Conservation (phyloP, 2,888 invertebrate species). For the Chrysotoxum bicinctum region DNA sequence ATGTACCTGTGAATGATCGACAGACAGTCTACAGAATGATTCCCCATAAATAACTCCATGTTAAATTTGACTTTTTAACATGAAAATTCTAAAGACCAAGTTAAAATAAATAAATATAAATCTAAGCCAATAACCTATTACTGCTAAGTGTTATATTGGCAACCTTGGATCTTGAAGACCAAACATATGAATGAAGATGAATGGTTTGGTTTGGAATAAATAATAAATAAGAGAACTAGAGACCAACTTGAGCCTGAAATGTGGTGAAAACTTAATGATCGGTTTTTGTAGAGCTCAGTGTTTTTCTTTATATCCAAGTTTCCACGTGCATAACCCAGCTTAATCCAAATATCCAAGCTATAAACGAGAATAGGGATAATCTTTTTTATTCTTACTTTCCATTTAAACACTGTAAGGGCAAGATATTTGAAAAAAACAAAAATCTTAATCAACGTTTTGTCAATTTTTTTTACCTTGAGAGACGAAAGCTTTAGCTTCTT, state of each 20-base stretch:
- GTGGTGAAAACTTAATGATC: conserved; percentile 70
- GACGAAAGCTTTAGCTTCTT: no score
- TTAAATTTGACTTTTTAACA: no score
- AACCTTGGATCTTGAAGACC: conserved; percentile 6
- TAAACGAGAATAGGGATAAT: not conserved
- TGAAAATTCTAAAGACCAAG: no score
- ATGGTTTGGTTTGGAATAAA: conserved; percentile 58
- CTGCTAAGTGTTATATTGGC: not conserved
- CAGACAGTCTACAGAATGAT: no score
- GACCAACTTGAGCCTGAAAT: conserved; percentile 33
- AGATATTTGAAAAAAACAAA: not conserved
- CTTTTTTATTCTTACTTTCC: not conserved
- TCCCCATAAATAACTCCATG: no score
- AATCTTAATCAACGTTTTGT: not conserved
- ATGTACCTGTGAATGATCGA: no score
- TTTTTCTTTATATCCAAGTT: not conserved
- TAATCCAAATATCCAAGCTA: conserved; percentile 42
- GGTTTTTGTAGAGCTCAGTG: conserved; percentile 27
- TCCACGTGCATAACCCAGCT: not conserved
- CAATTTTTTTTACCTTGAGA: no score
- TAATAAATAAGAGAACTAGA: conserved; percentile 42
- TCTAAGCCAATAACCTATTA: no score
- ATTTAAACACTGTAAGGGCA: not conserved
- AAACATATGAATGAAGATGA: conserved; percentile 23
- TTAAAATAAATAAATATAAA: no score